Base-by-base conservation (phyloP, 2,113 vertebrate genomes). In the Tragelaphus scriptus region DNA sequence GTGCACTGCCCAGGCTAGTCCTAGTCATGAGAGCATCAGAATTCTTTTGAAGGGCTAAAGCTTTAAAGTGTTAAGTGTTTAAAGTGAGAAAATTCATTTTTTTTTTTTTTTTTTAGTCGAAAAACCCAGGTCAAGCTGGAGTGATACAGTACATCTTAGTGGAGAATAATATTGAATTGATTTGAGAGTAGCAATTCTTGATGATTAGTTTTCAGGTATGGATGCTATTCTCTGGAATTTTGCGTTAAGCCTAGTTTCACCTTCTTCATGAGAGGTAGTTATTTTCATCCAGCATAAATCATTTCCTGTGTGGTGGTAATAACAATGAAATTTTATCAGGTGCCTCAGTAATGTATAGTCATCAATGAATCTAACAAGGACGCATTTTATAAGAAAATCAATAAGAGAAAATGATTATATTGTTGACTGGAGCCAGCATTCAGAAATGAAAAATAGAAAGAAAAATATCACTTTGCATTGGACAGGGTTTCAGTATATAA, bases 381-480 rank as follows among this genome's bases (percentile, higher is more conserved):
- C 80, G 75, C 92, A 96, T 97, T 98, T 97, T 98, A 97, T 98
- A 95, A 98, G 93, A 97, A 98, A 98, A 97, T 98, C 98, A 98
- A 97, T 98, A 97, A 65, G 88, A 97, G 97, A 98, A 98, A 97
- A 94, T 91, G 96, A 95, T 97, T 97, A 97, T 97, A 85, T 94
- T 97, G 98, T 98, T 97, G 96, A 96, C 96, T 98, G 68, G 90
- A 98, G 96, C 68, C 93, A 98, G 96, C 93, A 94, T 92, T 80
- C 86, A 97, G 97, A 95, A 98, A 98, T 98, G 98, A 98, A 97
- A 98, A 98, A 98, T 98, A 97, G 97, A 97, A 97, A 97, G 93
- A 85, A 96, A 98, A 98, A 98, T 97, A 96, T 90, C 75, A 88
- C 91, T 96, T 96, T 97, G 96, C 95, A 91, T 96, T 1, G 85